phyloP scores from a whole-genome alignment of 2,888 invertebrate species.

The Syrphus vitripennis region DNA sequence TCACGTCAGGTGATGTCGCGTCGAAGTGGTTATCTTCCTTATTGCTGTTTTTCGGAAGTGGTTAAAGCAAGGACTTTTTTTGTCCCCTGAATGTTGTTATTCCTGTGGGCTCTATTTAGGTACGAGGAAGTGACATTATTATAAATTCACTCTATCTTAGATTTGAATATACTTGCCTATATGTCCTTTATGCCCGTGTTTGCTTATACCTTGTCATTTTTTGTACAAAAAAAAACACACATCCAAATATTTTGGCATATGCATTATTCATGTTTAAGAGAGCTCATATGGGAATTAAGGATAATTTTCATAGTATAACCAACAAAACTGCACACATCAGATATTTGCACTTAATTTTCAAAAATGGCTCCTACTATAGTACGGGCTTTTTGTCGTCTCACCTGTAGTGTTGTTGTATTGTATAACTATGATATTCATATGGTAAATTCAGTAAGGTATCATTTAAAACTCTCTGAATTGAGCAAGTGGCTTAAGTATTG shows the following conservation, averaged over 20 bases:
- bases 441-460: not conserved
- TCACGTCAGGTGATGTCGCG: not conserved
- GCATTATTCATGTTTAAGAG: slow-evolving; percentile 55
- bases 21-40: not conserved
- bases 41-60: not conserved
- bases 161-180: not conserved
- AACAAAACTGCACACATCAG: slow-evolving; percentile 23
- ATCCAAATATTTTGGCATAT: not conserved
- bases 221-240: not conserved
- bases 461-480: slow-evolving; percentile 24
- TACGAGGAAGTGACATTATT: not conserved
- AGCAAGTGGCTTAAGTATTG: slow-evolving; percentile 18
- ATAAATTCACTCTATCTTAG: not conserved
- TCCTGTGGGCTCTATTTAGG: not conserved
- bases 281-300: slow-evolving; percentile 57
- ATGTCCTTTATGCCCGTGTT: too few species aligned
- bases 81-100: not conserved
- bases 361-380: not conserved
- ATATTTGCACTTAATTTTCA: slow-evolving; percentile 57
- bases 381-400: not conserved
- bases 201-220: not conserved
- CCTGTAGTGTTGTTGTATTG: not conserved
- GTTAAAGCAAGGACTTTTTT: not conserved
- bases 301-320: slow-evolving; percentile 49
- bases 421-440: not conserved